Evolutionary conservation across 2,888 invertebrate species (phyloP), one percentile per base, ranked within the genome.

Genomic region (Osedax frankpressi): DNA sequence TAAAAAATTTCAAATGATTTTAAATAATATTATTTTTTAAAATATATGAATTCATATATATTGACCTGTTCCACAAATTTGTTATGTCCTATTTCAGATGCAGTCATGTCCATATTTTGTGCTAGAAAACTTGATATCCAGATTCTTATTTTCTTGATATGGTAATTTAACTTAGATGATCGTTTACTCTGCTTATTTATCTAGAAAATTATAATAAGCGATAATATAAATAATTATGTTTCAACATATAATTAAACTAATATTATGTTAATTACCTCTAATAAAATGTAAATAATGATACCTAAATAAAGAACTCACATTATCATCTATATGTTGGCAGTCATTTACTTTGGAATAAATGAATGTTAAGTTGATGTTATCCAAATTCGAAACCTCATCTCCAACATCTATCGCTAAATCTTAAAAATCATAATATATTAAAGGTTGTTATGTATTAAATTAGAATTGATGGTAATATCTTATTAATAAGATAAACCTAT

Each of bases 371-470:
- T 82, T 81, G 1, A 81, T 80, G 63, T 82, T 80, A 67, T 83
- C 83, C 70, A 83, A 77, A 6, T 83, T 80, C 0, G 83, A 81
- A 75, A 80, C 80, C 76, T 81, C 81, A 75, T 81, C 82, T 2
- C 82, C 83, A 19, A 83, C 81, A 72, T 84, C 82, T 30, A 84
- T 82, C 76, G 83, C 84, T 73, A 84, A 75, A 76, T 81, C 83
- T 83, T 75, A 0, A 74, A 77, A 28, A n/a, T n/a, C n/a, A n/a
- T n/a, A n/a, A n/a, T n/a, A n/a, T n/a, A n/a, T n/a, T n/a, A n/a
- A n/a, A n/a, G n/a, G n/a, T n/a, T n/a, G n/a, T n/a, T n/a, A n/a
- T n/a, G 19, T 44, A 44, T 44, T 44, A 11, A 11, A 44, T 11
- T 44, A 11, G 44, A 11, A 11, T 44, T 11, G 11, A 44, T 44